These are phyloP conservation scores for Silurus asotus DNA, from an alignment of 2,113 vertebrate species.

Conservation along the genomic window DNA sequence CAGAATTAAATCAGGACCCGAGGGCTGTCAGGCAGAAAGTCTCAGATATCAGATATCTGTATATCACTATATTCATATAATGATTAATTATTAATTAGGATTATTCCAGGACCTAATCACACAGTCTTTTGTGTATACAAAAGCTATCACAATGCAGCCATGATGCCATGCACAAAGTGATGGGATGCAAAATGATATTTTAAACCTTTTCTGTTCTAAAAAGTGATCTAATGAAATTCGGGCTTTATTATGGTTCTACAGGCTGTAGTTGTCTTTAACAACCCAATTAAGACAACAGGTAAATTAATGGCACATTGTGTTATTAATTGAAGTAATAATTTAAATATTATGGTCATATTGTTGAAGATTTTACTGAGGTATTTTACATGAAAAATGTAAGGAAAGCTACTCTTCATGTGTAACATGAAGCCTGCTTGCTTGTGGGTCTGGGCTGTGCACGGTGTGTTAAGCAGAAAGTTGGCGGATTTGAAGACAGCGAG, in stretches of 20 bases:
- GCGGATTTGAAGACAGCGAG: conserved; percentile 1
- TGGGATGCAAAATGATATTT: neutral
- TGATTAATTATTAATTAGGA: no score
- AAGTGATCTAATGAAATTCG: neutral
- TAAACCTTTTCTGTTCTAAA: neutral
- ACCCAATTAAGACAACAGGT: neutral
- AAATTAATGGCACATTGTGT: neutral
- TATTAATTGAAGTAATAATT: neutral
- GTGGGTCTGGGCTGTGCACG: neutral
- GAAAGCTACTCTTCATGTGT: neutral
- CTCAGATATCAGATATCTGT: neutral
- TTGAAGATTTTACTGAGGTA: neutral
- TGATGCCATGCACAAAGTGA: neutral
- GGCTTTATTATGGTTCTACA: neutral
- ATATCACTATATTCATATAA: neutral
- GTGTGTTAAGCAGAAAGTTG: conserved; percentile 18
- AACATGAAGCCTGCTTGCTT: conserved; percentile 9
- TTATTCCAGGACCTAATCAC: neutral
- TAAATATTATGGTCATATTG: neutral
- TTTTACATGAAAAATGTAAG: neutral
- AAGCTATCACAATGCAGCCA: neutral
- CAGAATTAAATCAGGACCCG: neutral
- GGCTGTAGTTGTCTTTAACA: neutral
- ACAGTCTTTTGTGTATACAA: neutral
- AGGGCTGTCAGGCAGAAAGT: neutral